Percentiles rank a stretch among this genome's conserved stretches.
Evolutionary conservation across 2,888 invertebrate genomes (phyloP).

Genomic region (Idaea aversata): DNA sequence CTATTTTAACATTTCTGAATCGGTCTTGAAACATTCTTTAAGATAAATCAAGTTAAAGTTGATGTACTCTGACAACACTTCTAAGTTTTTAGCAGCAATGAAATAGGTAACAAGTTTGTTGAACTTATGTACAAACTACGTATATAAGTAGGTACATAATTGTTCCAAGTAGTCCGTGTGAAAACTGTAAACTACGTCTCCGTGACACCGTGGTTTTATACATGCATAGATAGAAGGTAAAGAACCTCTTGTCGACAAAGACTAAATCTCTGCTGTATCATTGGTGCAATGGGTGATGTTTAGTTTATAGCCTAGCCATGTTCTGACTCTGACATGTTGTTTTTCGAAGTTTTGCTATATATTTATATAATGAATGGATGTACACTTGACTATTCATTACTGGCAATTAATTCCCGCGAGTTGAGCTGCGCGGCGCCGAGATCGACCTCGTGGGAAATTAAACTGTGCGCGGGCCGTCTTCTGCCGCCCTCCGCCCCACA

Average conservation of each 20-base stretch:
- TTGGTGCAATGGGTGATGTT: not conserved
- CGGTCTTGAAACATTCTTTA: too few species aligned
- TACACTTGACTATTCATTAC: conserved; percentile 80
- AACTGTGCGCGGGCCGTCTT: conserved; percentile 78
- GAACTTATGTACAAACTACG: conserved; percentile 49
- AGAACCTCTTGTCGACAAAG: not conserved
- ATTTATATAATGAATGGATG: conserved; percentile 75
- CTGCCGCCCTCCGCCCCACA: conserved; percentile 53
- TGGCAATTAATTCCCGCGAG: conserved; percentile 80
- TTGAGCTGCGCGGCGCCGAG: conserved; percentile 75
- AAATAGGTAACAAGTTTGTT: conserved; percentile 45
- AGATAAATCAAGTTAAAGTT: too few species aligned
- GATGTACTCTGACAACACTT: conserved; percentile 24
- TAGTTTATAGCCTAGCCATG: not conserved
- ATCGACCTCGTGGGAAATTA: conserved; percentile 81
- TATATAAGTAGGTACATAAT: conserved; percentile 32
- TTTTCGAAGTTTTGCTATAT: conserved; percentile 30
- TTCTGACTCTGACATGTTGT: not conserved
- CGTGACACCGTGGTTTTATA: conserved; percentile 17
- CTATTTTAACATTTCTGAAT: too few species aligned
- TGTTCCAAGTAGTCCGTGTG: conserved; percentile 69
- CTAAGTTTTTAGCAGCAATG: conserved; percentile 26
- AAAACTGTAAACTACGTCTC: conserved; percentile 59
- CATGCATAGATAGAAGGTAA: not conserved
- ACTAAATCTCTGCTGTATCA: not conserved